Conservation (phyloP, 2,113 vertebrate genomes). For the Rhynchomys soricoides region DNA sequence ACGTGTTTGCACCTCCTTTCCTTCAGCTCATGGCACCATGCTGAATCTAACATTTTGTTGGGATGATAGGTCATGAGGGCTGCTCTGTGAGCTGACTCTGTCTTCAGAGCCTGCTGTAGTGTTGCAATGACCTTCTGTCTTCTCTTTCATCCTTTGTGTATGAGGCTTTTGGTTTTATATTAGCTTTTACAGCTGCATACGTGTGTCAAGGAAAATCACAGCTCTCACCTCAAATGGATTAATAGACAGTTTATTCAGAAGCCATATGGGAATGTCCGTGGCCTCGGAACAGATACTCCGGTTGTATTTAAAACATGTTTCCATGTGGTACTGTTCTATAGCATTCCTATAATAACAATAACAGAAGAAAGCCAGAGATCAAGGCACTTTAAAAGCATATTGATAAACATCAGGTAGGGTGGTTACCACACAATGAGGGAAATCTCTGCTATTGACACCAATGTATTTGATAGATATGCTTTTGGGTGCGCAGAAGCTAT, state of each 20-base stretch:
- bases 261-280: background rate
- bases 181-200: accelerated
- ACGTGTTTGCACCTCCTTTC: slow-evolving; percentile 48
- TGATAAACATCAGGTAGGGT: background rate
- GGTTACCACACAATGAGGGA: background rate
- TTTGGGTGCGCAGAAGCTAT: background rate
- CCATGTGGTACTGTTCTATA: background rate
- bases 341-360: background rate
- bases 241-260: background rate
- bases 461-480: background rate
- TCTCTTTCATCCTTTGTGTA: background rate
- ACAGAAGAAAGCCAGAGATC: background rate
- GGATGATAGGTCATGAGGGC: slow-evolving; percentile 44
- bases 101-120: no score
- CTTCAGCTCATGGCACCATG: slow-evolving; percentile 54
- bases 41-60: slow-evolving; percentile 54
- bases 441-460: background rate
- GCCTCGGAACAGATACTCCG: background rate
- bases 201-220: background rate
- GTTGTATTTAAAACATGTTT: background rate
- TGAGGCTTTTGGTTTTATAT: background rate
- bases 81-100: background rate
- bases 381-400: background rate
- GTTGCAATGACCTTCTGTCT: background rate
- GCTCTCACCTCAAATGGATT: background rate